phyloP scores from a whole-genome alignment of 2,888 invertebrate genomes.

The Ormia ochracea region DNA sequence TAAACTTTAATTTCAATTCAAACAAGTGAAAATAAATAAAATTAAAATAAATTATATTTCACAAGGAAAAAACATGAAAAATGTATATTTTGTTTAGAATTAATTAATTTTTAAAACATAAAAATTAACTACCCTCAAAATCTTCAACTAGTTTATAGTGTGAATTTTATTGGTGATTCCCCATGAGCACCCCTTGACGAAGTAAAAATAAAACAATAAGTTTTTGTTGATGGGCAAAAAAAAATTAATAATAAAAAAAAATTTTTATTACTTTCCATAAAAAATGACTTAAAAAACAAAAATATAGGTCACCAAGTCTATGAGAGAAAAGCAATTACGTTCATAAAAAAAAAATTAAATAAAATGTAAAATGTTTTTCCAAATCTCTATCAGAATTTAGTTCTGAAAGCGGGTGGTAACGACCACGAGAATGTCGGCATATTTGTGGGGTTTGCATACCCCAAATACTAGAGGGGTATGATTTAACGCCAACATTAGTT shows the following conservation, averaged over 20 bases:
- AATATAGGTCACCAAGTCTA: constrained; percentile 50
- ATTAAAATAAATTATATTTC: no score
- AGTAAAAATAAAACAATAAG: not conserved
- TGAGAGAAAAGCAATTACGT: not conserved
- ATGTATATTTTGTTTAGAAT: no score
- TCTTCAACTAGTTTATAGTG: no score
- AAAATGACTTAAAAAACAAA: not conserved
- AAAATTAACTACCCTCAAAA: no score
- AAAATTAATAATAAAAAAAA: not conserved
- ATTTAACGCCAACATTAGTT: constrained; percentile 50
- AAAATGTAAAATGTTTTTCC: constrained; percentile 5
- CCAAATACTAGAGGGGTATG: constrained; percentile 8
- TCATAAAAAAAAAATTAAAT: constrained; percentile 10
- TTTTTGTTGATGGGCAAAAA: constrained; percentile 23
- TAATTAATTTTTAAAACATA: no score
- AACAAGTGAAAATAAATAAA: no score
- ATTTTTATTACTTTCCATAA: constrained; percentile 33
- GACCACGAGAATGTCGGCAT: not conserved
- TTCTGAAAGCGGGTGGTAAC: not conserved
- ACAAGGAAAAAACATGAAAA: no score
- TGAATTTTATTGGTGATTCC: no score
- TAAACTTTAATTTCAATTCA: no score
- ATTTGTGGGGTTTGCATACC: not conserved
- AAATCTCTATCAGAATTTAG: constrained; percentile 19
- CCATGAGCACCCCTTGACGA: not conserved